phyloP scores from a whole-genome alignment of 2,113 vertebrate genomes.

The Tautogolabrus adspersus region DNA sequence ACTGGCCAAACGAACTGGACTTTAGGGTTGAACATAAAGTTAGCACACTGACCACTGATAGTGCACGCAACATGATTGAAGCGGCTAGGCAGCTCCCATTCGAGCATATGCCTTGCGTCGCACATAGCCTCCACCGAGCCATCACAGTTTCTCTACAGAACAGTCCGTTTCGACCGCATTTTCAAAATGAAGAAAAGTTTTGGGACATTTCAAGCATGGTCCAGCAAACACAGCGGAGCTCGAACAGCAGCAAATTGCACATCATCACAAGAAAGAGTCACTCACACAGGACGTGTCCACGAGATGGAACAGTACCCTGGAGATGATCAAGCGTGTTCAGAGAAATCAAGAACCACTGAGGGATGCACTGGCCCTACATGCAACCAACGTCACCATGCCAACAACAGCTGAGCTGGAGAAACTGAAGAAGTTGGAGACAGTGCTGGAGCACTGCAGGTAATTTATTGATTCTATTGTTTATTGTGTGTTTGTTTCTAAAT shows the following conservation, averaged over 20 bases:
- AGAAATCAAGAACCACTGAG: neutral
- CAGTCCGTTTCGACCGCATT: neutral
- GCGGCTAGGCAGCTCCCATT: neutral
- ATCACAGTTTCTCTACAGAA: slow-evolving; percentile 5
- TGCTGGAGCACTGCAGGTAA: slow-evolving; percentile 4
- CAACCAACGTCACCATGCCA: neutral
- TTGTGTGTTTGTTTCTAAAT: neutral
- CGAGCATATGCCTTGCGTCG: slow-evolving; percentile 1
- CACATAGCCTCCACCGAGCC: neutral
- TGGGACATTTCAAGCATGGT: neutral
- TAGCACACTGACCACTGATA: neutral
- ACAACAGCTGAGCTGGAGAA: neutral
- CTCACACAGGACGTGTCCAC: neutral
- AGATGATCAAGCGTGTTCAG: neutral
- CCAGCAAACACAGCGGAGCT: neutral
- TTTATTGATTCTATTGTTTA: neutral
- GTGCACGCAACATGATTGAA: neutral
- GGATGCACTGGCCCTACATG: neutral
- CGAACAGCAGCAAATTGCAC: neutral
- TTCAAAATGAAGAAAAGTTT: neutral
- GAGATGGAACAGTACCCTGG: slow-evolving; percentile 4
- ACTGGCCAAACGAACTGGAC: too few relatives aligned
- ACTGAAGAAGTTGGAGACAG: neutral
- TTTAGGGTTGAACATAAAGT: neutral
- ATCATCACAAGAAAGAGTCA: neutral